Percentiles rank a stretch among this genome's conserved stretches.
Conservation (phyloP, 2,113 vertebrate species). For the Silurus glanis region DNA sequence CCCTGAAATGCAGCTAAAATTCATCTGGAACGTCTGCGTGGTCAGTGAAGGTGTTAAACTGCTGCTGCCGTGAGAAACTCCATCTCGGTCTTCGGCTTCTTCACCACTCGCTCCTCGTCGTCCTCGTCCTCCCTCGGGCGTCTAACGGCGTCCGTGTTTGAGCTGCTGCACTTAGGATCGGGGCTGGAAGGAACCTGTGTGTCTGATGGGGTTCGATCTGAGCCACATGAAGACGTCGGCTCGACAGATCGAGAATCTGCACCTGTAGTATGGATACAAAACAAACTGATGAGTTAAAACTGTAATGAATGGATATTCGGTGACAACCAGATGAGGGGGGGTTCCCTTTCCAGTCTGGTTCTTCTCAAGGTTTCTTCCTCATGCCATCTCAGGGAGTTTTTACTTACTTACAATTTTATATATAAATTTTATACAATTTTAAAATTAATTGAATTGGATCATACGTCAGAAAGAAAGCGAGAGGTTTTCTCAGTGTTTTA, state of each 20-base stretch:
- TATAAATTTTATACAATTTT: no score
- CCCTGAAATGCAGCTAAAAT: slow-evolving; percentile 30
- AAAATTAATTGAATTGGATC: no score
- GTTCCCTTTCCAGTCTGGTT: no score
- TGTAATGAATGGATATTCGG: not conserved
- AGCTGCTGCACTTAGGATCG: slow-evolving; percentile 17
- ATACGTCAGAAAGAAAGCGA: no score
- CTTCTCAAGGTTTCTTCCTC: no score
- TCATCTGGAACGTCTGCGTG: not conserved
- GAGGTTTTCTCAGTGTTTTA: not conserved
- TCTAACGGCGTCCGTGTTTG: slow-evolving; percentile 25
- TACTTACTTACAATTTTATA: no score
- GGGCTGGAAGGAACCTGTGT: not conserved
- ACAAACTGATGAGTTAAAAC: not conserved
- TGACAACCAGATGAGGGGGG: no score
- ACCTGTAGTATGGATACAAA: not conserved
- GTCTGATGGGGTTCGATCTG: not conserved
- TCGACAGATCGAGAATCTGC: not conserved
- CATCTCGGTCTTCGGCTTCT: slow-evolving; percentile 77
- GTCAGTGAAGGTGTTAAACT: not conserved
- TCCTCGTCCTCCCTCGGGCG: slow-evolving; percentile 72
- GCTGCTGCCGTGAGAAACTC: slow-evolving; percentile 22
- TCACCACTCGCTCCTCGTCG: slow-evolving; percentile 72
- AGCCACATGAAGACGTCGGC: not conserved
- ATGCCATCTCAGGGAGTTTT: no score